phyloP scores from a whole-genome alignment of 1,140 invertebrate species.

The Pseudomyrmex dendroicus region DNA sequence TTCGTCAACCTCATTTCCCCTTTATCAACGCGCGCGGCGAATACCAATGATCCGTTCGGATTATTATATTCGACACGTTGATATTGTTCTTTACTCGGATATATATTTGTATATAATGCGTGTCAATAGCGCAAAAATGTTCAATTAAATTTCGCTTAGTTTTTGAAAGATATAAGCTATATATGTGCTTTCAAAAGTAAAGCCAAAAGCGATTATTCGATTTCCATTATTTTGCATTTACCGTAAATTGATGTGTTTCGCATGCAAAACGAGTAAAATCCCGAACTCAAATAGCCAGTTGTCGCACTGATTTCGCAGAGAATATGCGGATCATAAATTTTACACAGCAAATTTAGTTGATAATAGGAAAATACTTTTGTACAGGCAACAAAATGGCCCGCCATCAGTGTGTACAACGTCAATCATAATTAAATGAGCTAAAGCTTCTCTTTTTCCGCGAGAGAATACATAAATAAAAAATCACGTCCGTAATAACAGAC shows the following conservation, averaged over 20 bases:
- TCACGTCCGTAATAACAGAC: background rate
- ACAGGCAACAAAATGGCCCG: conserved; percentile 7
- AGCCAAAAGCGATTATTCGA: background rate
- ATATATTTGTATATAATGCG: background rate
- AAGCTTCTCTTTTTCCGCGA: conserved; percentile 11
- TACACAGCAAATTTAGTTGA: background rate
- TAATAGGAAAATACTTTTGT: conserved; percentile 9
- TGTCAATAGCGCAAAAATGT: background rate
- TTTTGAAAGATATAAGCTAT: background rate
- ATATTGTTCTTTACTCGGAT: background rate
- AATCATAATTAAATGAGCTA: conserved; percentile 32
- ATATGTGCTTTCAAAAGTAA: background rate
- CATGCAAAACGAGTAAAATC: background rate
- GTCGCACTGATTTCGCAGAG: background rate
- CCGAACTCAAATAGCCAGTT: conserved; percentile 6
- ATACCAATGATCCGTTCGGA: background rate
- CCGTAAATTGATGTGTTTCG: background rate
- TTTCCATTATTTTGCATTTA: background rate
- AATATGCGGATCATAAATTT: conserved; percentile 28
- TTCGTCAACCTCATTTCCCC: background rate
- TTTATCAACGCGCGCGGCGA: conserved; percentile 7
- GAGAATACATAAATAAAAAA: background rate
- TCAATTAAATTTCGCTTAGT: background rate
- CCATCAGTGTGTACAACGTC: conserved; percentile 4
- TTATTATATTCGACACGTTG: background rate